Base-by-base conservation (phyloP, 1,140 invertebrate species). In the Procambarus virginalis region DNA sequence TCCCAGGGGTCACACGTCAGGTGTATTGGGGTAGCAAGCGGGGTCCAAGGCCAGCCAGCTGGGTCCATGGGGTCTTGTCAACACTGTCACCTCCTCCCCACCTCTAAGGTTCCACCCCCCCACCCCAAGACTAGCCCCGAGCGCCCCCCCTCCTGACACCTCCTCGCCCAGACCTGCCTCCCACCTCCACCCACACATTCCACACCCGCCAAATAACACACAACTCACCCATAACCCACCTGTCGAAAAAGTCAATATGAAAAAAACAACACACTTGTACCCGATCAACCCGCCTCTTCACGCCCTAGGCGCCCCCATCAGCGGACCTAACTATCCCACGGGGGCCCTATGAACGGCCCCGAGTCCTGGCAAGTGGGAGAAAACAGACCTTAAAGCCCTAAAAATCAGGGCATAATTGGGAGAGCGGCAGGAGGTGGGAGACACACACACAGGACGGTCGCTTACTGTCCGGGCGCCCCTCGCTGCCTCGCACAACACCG, bases 211-310 rank as follows among this genome's bases (percentile, higher is more conserved):
- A 34, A 34, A 34, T 34, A 34, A 34, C 34, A 34, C 34, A 34
- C 34, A 34, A 73, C 22, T 73, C 8, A 34, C 68, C 68, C 6
- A 73, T 73, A 73, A 73, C 68, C 22, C n/a, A 73, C 68, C 68
- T 73, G 68, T 73, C 68, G 60, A 64, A 64, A 55, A 73, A 73
- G 68, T 34, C 22, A 34, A 73, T 73, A 73, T 34, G 68, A 73
- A 9, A 73, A 73, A 55, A 55, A 55, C 51, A 55, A 55, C 8
- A 8, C 51, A 8, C 51, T 55, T 8, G 4, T 55, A 55, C 51
- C 51, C 51, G 8, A 55, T 9, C 51, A 55, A 55, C 51, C 68
- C 68, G 8, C 20, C 20, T 34, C 68, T 6, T 22, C 22, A 73
- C 20, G 6, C n/a, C n/a, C 68, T 73, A 34, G 34, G 2, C 3